phyloP scores from a whole-genome alignment of 2,113 vertebrate genomes.

The Ondatra zibethicus region DNA sequence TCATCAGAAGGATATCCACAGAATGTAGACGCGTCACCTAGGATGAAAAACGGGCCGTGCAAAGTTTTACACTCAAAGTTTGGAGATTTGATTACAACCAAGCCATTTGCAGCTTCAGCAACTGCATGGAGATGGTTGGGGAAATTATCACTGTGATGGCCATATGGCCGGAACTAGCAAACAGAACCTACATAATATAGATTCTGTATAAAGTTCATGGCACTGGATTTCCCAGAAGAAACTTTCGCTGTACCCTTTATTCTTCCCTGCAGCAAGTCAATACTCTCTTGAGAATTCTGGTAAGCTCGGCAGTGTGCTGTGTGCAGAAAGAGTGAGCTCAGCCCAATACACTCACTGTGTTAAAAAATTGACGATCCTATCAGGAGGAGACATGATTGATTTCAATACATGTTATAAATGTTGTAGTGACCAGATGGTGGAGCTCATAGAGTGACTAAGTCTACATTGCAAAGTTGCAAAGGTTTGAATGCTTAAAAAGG shows the following conservation, averaged over 20 bases:
- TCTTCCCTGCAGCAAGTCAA: background rate
- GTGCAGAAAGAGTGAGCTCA: background rate
- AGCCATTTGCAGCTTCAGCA: conserved; percentile 50
- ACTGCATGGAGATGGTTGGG: conserved; percentile 52
- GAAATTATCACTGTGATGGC: background rate
- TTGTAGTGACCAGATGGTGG: background rate
- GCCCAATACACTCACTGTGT: background rate
- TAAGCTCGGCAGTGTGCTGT: background rate
- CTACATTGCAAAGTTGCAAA: background rate
- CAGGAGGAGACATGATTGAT: background rate
- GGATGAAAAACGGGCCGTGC: conserved; percentile 46
- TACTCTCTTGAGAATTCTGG: background rate
- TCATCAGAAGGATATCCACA: conserved; percentile 82
- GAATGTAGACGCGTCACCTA: conserved; percentile 69
- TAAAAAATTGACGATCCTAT: background rate
- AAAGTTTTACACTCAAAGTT: conserved; percentile 53
- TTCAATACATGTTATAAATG: background rate
- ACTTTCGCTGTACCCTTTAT: conserved; percentile 8
- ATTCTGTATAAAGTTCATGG: background rate
- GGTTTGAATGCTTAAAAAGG: background rate
- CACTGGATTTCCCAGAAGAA: background rate
- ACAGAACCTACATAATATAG: background rate
- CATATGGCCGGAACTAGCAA: background rate
- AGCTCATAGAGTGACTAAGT: background rate
- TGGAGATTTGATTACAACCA: conserved; percentile 60